Conservation (phyloP, 2,888 invertebrate genomes). For the Drosophila mimetica region DNA sequence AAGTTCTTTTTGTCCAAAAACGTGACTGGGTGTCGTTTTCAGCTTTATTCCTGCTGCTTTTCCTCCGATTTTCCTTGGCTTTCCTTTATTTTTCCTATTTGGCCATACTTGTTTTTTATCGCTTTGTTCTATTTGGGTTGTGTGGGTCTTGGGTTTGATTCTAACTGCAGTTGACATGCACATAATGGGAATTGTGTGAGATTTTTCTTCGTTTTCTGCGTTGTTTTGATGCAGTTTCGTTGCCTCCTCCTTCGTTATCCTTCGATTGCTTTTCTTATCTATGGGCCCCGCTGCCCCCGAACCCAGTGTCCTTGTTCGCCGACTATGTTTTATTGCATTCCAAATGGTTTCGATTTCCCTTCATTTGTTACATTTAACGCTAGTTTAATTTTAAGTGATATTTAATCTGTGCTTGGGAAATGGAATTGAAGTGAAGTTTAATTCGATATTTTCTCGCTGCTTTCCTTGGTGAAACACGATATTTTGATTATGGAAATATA, state of each 20-base stretch:
- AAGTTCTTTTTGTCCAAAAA: constrained; percentile 77
- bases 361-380: constrained; percentile 78
- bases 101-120: constrained; percentile 58
- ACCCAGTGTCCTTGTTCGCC: constrained; percentile 10
- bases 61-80: constrained; percentile 1
- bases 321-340: constrained; percentile 75
- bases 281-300: constrained; percentile 17
- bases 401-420: constrained; percentile 67
- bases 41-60: constrained; percentile 50
- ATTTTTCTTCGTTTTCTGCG: constrained; percentile 60
- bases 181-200: constrained; percentile 80
- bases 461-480: constrained; percentile 10
- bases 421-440: constrained; percentile 11
- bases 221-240: constrained; percentile 30
- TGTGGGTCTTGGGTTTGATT: constrained; percentile 67
- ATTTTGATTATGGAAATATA: constrained; percentile 29
- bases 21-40: constrained; percentile 80
- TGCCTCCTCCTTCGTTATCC: constrained; percentile 58
- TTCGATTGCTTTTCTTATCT: constrained; percentile 70
- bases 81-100: constrained; percentile 18
- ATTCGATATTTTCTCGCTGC: constrained; percentile 9
- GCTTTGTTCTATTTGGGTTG: constrained; percentile 60
- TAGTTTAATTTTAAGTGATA: constrained; percentile 80
- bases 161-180: constrained; percentile 81
- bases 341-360: constrained; percentile 74